Evolutionary conservation across 2,888 invertebrate species (phyloP), one percentile per base, ranked within the genome.

Genomic region (Keiferia lycopersicella): DNA sequence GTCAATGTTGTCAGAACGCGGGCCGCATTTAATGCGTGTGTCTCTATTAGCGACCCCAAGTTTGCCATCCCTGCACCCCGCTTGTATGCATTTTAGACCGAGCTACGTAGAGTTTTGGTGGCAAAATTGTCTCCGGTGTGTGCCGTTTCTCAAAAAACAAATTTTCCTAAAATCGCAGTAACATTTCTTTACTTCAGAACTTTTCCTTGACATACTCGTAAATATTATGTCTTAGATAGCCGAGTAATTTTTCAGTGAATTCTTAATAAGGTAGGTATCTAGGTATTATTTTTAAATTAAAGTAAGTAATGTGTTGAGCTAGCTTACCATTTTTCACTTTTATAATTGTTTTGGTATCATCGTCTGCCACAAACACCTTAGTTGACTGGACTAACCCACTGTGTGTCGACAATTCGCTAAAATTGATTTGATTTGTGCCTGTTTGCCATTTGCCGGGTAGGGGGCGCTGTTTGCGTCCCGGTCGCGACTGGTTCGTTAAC

Each of bases 31-130:
- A 91, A 91, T 89, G 86, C 88, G 84, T 86, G 88, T 87, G 91
- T 90, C 91, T 91, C 91, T 90, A 91, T 91, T 91, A 91, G 87
- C 71, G 72, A 80, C 88, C 88, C 89, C 82, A 77, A 86, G 82
- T 88, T 87, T 87, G 86, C 86, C 88, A 88, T 87, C 80, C 74
- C 79, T 75, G 56, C 56, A 56, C 34, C 51, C 51, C 22, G 11
- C 51, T 22, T 51, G 80, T 81, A 79, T 83, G 82, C 83, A 75
- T 8, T 45, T 7, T 16, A 45, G 16, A n/a, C 45, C 45, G 14
- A 45, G 7, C 16, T 0, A 16, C 2, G 0, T 16, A 45, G 45
- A 16, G n/a, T 45, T 45, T 45, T n/a, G n/a, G n/a, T 45, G n/a
- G 45, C 6, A 8, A 41, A 41, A 41, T 1, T 3, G 14, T 14